Percentiles rank a stretch among this genome's conserved stretches.
These are phyloP conservation scores for Choristoneura rosaceana DNA, from an alignment of 2,888 invertebrate species.

Conservation along the genomic window DNA sequence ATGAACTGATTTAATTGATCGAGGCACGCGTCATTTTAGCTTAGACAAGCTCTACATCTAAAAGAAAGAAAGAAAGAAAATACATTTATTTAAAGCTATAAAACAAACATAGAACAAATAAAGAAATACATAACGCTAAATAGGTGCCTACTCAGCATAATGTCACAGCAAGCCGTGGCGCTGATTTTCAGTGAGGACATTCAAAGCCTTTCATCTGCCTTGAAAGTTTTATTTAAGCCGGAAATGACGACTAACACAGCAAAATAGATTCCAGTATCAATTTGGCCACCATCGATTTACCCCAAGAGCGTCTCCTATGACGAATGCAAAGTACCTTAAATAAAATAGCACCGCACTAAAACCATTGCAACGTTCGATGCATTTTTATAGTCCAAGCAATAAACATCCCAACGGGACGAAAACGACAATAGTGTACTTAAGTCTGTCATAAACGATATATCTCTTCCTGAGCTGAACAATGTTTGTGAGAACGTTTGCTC, in stretches of 20 bases:
- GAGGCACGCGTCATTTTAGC: too few relatives aligned
- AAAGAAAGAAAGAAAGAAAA: too few relatives aligned
- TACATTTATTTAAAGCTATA: too few relatives aligned
- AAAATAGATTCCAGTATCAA: background rate
- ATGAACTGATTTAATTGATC: too few relatives aligned
- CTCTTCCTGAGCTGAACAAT: slow-evolving; percentile 69
- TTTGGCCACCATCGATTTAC: background rate
- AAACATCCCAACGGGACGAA: slow-evolving; percentile 66
- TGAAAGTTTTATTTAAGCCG: too few relatives aligned
- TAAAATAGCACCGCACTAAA: slow-evolving; percentile 49
- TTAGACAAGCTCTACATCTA: too few relatives aligned
- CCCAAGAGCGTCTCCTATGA: background rate
- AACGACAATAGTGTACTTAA: slow-evolving; percentile 76
- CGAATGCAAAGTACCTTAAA: slow-evolving; percentile 34
- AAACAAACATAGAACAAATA: too few relatives aligned
- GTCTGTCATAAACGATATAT: slow-evolving; percentile 78
- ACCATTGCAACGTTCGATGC: slow-evolving; percentile 75
- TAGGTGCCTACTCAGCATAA: too few relatives aligned
- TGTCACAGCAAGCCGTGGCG: too few relatives aligned
- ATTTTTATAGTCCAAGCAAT: slow-evolving; percentile 77
- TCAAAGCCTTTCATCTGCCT: too few relatives aligned
- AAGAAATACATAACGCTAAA: too few relatives aligned
- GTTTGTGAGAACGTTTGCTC: slow-evolving; percentile 56
- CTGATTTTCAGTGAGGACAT: too few relatives aligned
- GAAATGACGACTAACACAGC: background rate